These are phyloP conservation scores for Eutolmus rufibarbis DNA, from an alignment of 2,888 invertebrate species.

Conservation along the genomic window DNA sequence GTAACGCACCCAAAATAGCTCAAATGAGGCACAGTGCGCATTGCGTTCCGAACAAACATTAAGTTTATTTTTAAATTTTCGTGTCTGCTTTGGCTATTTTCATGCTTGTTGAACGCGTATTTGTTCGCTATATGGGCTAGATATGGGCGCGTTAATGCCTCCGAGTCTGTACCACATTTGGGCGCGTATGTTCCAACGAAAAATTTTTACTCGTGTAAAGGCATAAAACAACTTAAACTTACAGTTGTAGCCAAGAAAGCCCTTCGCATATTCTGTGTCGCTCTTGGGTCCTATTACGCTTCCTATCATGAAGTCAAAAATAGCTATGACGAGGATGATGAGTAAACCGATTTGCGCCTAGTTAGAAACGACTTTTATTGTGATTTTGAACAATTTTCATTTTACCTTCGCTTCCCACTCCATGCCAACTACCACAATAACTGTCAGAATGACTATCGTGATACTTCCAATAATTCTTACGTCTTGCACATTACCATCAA, in stretches of 20 bases:
- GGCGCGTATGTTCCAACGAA: too few species aligned
- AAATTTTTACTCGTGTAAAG: not conserved
- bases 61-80: too few species aligned
- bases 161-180: too few species aligned
- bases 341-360: constrained; percentile 88
- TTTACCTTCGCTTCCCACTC: constrained; percentile 94
- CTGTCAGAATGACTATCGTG: constrained; percentile 81
- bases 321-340: constrained; percentile 82
- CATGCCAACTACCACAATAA: constrained; percentile 93
- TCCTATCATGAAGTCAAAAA: constrained; percentile 88
- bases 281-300: constrained; percentile 82
- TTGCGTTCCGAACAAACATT: too few species aligned
- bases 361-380: not conserved
- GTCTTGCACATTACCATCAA: constrained; percentile 74
- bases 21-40: too few species aligned
- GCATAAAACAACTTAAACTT: constrained; percentile 57
- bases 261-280: constrained; percentile 74
- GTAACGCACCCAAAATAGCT: too few species aligned
- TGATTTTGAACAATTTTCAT: not conserved
- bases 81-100: too few species aligned
- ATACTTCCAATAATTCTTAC: constrained; percentile 85
- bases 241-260: constrained; percentile 91
- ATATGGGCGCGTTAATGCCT: too few species aligned
- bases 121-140: too few species aligned
- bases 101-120: too few species aligned